A percentile compares a stretch with the other conserved stretches of the same genome.
These are phyloP conservation scores for Crioceris asparagi DNA, from an alignment of 2,888 invertebrate genomes.

Conservation along the genomic window DNA sequence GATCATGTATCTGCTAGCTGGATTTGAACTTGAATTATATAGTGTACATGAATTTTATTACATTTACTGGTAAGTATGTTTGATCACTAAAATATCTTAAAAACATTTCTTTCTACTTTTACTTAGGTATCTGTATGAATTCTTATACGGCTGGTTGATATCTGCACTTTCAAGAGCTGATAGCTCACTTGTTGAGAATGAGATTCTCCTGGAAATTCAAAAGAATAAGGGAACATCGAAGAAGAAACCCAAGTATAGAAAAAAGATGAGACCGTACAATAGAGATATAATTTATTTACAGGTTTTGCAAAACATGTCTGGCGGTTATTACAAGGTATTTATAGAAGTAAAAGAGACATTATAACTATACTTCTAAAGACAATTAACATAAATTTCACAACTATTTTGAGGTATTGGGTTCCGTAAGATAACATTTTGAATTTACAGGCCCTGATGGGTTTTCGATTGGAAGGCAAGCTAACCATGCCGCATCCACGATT, in stretches of 20 bases:
- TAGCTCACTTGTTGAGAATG: constrained; percentile 63
- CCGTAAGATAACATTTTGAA: constrained; percentile 4
- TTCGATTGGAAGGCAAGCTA: constrained; percentile 80
- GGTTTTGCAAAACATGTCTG: constrained; percentile 87
- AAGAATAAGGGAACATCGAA: constrained; percentile 45
- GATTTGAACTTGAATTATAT: constrained; percentile 91
- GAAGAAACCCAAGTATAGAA: constrained; percentile 53
- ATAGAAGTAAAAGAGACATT: neutral
- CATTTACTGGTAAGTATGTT: constrained; percentile 68
- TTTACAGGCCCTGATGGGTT: constrained; percentile 73
- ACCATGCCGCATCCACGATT: constrained; percentile 77
- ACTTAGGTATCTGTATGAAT: constrained; percentile 81
- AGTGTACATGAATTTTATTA: constrained; percentile 94
- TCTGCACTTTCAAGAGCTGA: constrained; percentile 87
- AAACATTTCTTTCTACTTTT: neutral
- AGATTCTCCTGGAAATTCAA: constrained; percentile 39
- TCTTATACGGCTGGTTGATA: constrained; percentile 86
- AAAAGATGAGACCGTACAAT: constrained; percentile 58
- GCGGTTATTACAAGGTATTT: constrained; percentile 82
- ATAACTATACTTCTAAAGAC: neutral
- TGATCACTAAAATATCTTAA: neutral
- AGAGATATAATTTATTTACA: constrained; percentile 82
- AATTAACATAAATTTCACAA: neutral
- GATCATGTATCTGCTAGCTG: constrained; percentile 87
- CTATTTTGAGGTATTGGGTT: neutral